A percentile compares a stretch with the other conserved stretches of the same genome.
These are phyloP conservation scores for Podarcis raffonei DNA, from an alignment of 2,113 vertebrate genomes.

Conservation along the genomic window DNA sequence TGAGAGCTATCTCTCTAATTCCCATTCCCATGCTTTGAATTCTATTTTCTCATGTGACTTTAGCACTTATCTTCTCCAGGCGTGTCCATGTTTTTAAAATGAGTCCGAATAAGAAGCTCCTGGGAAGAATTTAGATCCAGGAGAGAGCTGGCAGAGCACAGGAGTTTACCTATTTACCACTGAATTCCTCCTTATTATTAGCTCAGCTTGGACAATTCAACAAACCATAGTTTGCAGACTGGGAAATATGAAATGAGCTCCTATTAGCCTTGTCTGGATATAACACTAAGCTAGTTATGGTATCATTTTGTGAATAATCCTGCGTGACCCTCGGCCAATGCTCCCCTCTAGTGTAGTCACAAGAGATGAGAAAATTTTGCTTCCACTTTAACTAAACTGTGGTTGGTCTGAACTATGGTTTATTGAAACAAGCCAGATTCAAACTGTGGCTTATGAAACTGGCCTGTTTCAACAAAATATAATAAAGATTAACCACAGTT, in stretches of 20 bases:
- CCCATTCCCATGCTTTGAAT: conserved; percentile 26
- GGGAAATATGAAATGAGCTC: not conserved
- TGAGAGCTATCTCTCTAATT: conserved; percentile 7
- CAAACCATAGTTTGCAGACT: not conserved
- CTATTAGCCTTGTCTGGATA: not conserved
- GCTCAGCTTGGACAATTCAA: not conserved
- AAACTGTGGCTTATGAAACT: too few relatives aligned
- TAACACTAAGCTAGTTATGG: not conserved
- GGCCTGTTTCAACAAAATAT: too few relatives aligned
- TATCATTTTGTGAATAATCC: not conserved
- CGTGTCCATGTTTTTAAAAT: not conserved
- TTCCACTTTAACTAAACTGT: not conserved
- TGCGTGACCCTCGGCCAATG: not conserved
- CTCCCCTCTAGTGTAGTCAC: too few relatives aligned
- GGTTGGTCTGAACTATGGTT: not conserved
- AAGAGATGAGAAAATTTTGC: not conserved
- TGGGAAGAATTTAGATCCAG: not conserved
- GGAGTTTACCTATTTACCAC: not conserved
- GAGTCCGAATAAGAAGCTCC: not conserved
- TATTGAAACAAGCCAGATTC: too few relatives aligned
- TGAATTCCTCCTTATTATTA: not conserved
- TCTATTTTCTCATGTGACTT: conserved; percentile 2
- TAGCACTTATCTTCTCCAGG: not conserved
- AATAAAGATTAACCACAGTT: too few relatives aligned
- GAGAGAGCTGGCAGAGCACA: not conserved